These are phyloP conservation scores for Synanthedon myopaeformis DNA, from an alignment of 2,888 invertebrate genomes.

Conservation along the genomic window DNA sequence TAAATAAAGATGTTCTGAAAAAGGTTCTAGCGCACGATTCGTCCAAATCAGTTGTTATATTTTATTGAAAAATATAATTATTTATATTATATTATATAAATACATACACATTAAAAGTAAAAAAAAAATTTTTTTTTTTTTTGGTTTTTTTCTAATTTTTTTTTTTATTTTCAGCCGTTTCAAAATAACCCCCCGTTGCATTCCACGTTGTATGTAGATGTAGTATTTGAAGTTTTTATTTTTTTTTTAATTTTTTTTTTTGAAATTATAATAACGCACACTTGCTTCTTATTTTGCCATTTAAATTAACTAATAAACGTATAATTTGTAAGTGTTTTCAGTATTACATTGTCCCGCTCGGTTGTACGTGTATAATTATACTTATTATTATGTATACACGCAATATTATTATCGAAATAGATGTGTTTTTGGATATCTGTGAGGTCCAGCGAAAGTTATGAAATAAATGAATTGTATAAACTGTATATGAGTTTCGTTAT, in stretches of 20 bases:
- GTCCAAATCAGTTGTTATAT: slow-evolving; percentile 27
- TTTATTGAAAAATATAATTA: slow-evolving; percentile 26
- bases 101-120: slow-evolving; percentile 27
- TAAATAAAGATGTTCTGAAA: neutral
- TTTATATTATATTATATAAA: slow-evolving; percentile 31
- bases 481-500: too few species aligned
- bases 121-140: too few species aligned
- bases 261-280: neutral
- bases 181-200: slow-evolving; percentile 39
- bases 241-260: slow-evolving; percentile 10
- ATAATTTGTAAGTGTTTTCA: slow-evolving; percentile 3
- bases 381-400: slow-evolving; percentile 28
- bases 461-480: slow-evolving; percentile 30
- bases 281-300: neutral
- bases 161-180: slow-evolving; percentile 10
- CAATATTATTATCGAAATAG: slow-evolving; percentile 27
- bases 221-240: neutral
- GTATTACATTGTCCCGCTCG: slow-evolving; percentile 21
- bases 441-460: slow-evolving; percentile 48
- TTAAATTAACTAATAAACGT: too few species aligned
- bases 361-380: slow-evolving; percentile 5
- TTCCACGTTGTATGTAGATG: slow-evolving; percentile 41
- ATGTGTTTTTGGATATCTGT: slow-evolving; percentile 40
- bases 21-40: neutral
- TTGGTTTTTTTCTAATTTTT: slow-evolving; percentile 1